Conservation (phyloP, 2,113 vertebrate genomes). For the Toxostoma redivivum region DNA sequence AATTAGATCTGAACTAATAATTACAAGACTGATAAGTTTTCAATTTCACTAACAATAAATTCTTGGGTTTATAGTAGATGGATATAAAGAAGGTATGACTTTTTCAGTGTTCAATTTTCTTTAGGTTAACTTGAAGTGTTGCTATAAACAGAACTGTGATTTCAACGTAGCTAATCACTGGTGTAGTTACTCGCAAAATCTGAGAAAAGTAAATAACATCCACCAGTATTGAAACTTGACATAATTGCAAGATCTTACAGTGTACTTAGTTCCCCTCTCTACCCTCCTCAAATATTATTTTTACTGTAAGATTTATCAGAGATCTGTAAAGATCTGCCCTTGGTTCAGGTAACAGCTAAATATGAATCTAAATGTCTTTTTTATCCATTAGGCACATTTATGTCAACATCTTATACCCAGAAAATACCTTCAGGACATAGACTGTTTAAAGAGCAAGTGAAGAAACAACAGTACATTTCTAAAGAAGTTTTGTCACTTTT, state of each 20-base stretch:
- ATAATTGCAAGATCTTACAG: neutral
- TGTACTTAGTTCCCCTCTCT: neutral
- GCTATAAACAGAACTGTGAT: neutral
- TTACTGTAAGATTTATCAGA: conserved; percentile 6
- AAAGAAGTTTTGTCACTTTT: neutral
- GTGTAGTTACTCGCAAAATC: neutral
- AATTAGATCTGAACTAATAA: neutral
- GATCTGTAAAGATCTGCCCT: neutral
- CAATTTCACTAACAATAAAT: neutral
- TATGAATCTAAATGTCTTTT: conserved; percentile 6
- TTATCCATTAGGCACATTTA: neutral
- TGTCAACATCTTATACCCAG: conserved; percentile 16
- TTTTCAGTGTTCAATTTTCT: neutral
- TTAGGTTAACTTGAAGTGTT: neutral
- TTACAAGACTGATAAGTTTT: neutral
- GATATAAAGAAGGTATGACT: neutral
- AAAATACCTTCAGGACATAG: conserved; percentile 8
- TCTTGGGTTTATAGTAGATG: neutral
- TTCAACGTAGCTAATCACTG: neutral
- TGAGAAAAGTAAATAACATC: neutral
- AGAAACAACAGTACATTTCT: neutral
- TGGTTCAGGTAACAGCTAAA: neutral
- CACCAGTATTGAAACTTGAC: neutral
- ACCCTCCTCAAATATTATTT: neutral
- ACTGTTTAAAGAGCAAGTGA: conserved; percentile 41